phyloP scores from a whole-genome alignment of 2,797 vertebrate genomes.

The Lagodon rhomboides region DNA sequence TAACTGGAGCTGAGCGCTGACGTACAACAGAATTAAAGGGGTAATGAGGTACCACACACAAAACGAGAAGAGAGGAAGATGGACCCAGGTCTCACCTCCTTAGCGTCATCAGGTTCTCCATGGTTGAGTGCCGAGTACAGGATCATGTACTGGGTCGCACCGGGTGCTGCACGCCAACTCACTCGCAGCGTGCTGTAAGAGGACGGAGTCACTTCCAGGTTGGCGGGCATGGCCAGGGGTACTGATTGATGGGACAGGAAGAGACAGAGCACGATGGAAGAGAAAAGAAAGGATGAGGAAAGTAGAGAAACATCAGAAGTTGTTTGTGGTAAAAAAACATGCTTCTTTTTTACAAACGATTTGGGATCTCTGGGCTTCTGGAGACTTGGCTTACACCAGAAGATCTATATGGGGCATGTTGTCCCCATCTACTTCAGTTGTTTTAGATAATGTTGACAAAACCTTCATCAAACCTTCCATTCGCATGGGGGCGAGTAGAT shows the following conservation, averaged over 20 bases:
- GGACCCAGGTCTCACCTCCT: conserved; percentile 78
- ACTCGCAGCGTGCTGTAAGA: conserved; percentile 88
- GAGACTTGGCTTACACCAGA: too few species aligned
- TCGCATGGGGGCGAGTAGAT: too few species aligned
- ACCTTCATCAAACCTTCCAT: too few species aligned
- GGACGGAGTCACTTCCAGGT: conserved; percentile 86
- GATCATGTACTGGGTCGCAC: conserved; percentile 93
- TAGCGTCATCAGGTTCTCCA: conserved; percentile 87
- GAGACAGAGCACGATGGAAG: background rate
- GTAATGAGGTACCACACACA: background rate
- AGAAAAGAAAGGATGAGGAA: background rate
- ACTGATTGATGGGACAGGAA: conserved; percentile 74
- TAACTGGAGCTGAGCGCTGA: background rate
- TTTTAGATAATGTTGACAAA: too few species aligned
- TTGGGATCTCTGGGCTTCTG: too few species aligned
- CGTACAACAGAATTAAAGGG: background rate
- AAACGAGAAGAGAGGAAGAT: background rate
- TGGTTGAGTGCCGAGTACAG: conserved; percentile 86
- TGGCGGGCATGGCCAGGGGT: conserved; percentile 86
- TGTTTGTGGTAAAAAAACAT: background rate
- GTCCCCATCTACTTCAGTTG: too few species aligned
- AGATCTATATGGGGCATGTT: too few species aligned
- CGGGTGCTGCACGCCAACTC: conserved; percentile 87
- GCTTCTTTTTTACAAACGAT: background rate
- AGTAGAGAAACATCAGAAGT: background rate